A percentile compares a stretch with the other conserved stretches of the same genome.
Evolutionary conservation across 2,888 invertebrate genomes (phyloP).

Genomic region (Maniola hyperantus): DNA sequence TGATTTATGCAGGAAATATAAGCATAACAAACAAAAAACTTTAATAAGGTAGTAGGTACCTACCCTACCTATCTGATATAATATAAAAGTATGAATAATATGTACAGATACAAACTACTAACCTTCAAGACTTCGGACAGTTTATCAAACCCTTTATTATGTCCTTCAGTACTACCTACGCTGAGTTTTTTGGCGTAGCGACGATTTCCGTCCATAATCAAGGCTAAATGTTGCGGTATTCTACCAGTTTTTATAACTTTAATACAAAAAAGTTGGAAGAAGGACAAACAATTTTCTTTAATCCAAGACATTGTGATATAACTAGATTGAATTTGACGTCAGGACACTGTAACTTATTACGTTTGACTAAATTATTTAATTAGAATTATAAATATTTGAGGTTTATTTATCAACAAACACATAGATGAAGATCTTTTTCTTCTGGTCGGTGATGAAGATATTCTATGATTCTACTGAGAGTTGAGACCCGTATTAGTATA

Average conservation of each 20-base stretch:
- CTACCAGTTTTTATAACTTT: conserved; percentile 90
- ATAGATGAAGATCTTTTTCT: too few relatives aligned
- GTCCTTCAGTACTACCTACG: conserved; percentile 90
- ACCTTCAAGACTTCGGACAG: conserved; percentile 90
- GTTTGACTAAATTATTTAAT: not conserved
- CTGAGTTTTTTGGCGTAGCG: conserved; percentile 93
- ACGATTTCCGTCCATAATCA: conserved; percentile 99
- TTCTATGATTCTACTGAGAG: too few relatives aligned
- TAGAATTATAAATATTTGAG: too few relatives aligned
- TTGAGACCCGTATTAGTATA: too few relatives aligned
- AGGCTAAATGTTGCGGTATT: conserved; percentile 95
- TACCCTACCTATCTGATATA: too few relatives aligned
- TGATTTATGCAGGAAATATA: too few relatives aligned
- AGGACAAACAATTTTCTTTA: conserved; percentile 87
- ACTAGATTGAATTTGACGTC: too few relatives aligned
- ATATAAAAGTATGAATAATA: too few relatives aligned
- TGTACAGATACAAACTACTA: conserved; percentile 34
- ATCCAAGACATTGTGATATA: conserved; percentile 86
- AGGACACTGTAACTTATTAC: not conserved
- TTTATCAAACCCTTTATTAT: conserved; percentile 91
- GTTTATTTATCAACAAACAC: not conserved
- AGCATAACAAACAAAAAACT: too few relatives aligned
- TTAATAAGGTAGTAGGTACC: too few relatives aligned
- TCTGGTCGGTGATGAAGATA: too few relatives aligned
- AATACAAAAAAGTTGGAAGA: conserved; percentile 88